Conservation (phyloP, 2,797 vertebrate genomes). For the Myioborus melanocephalus region DNA sequence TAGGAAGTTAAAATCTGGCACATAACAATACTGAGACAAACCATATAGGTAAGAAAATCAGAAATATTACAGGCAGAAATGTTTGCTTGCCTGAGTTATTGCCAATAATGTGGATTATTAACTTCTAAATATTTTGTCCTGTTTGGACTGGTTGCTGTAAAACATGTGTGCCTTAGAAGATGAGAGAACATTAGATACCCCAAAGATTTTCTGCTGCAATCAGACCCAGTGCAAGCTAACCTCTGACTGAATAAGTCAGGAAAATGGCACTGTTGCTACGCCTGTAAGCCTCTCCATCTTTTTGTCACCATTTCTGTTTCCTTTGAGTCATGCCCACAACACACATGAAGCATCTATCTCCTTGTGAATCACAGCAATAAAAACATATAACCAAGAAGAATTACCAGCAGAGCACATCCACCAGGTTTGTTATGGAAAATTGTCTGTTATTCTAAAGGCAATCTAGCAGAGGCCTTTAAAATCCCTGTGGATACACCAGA, state of each 20-base stretch:
- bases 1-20: background rate
- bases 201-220: background rate
- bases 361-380: background rate
- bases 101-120: background rate
- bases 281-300: background rate
- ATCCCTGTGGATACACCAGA: background rate
- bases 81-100: background rate
- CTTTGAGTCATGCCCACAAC: background rate
- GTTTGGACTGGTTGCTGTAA: background rate
- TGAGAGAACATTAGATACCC: background rate
- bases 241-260: rapidly evolving
- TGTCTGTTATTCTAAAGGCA: background rate
- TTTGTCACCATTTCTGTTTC: background rate
- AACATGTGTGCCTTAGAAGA: background rate
- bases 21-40: background rate
- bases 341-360: background rate
- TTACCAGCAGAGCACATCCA: rapidly evolving
- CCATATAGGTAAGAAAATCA: background rate
- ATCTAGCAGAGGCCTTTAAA: background rate
- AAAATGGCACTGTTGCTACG: background rate
- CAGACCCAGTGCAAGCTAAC: background rate
- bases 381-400: background rate
- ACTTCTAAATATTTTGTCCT: background rate
- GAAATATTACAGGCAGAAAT: background rate
- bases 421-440: rapidly evolving